Conservation (phyloP, 2,888 invertebrate genomes). For the Oxycera nigricornis region DNA sequence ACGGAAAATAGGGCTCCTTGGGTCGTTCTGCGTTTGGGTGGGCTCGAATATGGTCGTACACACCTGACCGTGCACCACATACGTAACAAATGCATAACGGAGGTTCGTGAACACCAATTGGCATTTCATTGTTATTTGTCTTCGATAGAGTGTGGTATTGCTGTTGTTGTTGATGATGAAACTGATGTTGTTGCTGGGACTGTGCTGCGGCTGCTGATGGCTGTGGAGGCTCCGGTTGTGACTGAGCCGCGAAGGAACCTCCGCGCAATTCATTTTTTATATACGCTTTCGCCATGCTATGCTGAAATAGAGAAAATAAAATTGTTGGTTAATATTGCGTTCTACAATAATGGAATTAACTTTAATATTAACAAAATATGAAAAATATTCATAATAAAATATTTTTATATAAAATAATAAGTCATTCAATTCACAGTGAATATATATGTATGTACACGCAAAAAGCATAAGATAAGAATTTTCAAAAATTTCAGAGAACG, state of each 20-base stretch:
- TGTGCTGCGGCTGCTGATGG: slow-evolving; percentile 43
- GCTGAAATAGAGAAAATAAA: slow-evolving; percentile 47
- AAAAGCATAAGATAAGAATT: too few species aligned
- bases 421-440: too few species aligned
- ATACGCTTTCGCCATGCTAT: slow-evolving; percentile 72
- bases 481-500: too few species aligned
- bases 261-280: slow-evolving; percentile 74
- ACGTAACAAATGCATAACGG: slow-evolving; percentile 67
- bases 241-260: slow-evolving; percentile 56
- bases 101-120: not conserved
- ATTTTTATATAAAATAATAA: too few species aligned
- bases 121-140: slow-evolving; percentile 36
- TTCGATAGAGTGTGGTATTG: slow-evolving; percentile 39
- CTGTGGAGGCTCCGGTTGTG: slow-evolving; percentile 47
- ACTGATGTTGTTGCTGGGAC: slow-evolving; percentile 45
- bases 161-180: slow-evolving; percentile 50
- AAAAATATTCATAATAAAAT: too few species aligned
- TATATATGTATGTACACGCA: too few species aligned
- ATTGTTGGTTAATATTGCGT: too few species aligned
- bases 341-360: too few species aligned
- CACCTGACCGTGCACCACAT: slow-evolving; percentile 74
- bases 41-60: slow-evolving; percentile 69
- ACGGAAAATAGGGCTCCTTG: slow-evolving; percentile 87
- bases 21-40: slow-evolving; percentile 74
- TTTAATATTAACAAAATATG: too few species aligned